These are phyloP conservation scores for Heliconius himera DNA, from an alignment of 1,140 invertebrate species.

Conservation along the genomic window DNA sequence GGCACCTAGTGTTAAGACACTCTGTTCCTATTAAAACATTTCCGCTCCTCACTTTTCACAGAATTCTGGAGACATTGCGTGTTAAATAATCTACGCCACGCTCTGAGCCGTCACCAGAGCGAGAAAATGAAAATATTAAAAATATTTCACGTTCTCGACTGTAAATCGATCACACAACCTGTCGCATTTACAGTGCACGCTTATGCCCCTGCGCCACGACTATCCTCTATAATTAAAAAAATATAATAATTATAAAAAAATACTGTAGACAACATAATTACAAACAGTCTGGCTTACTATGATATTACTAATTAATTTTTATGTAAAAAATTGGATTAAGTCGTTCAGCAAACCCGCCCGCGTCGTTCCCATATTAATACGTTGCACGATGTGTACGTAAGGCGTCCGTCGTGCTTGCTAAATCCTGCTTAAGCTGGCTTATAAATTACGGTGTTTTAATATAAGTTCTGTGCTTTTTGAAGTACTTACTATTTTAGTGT, in stretches of 20 bases:
- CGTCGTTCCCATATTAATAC: conserved; percentile 13
- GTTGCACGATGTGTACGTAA: conserved; percentile 1
- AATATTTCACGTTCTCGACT: no score
- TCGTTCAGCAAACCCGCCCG: conserved; percentile 16
- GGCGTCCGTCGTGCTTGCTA: conserved; percentile 20
- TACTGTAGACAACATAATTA: background rate
- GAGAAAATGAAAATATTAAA: no score
- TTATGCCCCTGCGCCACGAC: no score
- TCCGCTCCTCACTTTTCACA: no score
- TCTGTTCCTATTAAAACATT: no score
- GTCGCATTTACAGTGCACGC: no score
- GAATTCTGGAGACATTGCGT: no score
- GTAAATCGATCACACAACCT: no score
- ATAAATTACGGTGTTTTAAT: conserved; percentile 20
- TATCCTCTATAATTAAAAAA: no score
- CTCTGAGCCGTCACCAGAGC: no score
- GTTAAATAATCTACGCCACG: no score
- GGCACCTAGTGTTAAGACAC: no score
- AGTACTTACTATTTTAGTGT: background rate
- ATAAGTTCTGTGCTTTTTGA: conserved; percentile 10
- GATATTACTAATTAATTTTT: conserved; percentile 19
- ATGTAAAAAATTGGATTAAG: conserved; percentile 27
- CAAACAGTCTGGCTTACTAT: background rate
- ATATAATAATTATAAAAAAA: background rate
- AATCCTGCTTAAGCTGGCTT: conserved; percentile 26